Evolutionary conservation across 2,888 invertebrate species (phyloP).

Genomic region (Euspilapteryx auroguttella): DNA sequence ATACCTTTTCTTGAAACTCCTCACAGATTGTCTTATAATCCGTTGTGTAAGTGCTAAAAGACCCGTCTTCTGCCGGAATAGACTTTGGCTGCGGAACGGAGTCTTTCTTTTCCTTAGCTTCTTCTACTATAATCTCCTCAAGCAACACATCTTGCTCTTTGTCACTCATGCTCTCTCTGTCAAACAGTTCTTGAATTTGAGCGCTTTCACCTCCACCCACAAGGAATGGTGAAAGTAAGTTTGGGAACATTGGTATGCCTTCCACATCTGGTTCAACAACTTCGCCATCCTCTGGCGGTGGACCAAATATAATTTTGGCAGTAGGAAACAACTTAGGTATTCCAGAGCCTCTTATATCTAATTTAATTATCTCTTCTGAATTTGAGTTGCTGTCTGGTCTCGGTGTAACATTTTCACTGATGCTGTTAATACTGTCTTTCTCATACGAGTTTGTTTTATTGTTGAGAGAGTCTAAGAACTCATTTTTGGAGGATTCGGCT

Average conservation of each 20-base stretch:
- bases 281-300: conserved; percentile 37
- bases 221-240: conserved; percentile 37
- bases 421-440: too few relatives aligned
- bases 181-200: conserved; percentile 27
- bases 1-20: conserved; percentile 70
- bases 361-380: conserved; percentile 50
- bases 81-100: conserved; percentile 26
- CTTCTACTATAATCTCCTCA: conserved; percentile 38
- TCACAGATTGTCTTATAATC: conserved; percentile 75
- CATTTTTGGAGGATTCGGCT: conserved; percentile 28
- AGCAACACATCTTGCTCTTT: conserved; percentile 36
- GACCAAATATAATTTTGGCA: conserved; percentile 45
- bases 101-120: conserved; percentile 15
- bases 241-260: conserved; percentile 30
- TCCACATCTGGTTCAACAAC: conserved; percentile 24
- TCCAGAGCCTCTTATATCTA: conserved; percentile 48
- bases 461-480: conserved; percentile 39
- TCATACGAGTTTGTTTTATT: too few relatives aligned
- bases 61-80: conserved; percentile 25
- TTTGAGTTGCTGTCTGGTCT: conserved; percentile 16
- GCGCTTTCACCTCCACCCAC: conserved; percentile 25
- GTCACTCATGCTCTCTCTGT: conserved; percentile 13
- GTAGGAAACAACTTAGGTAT: conserved; percentile 31
- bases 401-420: too few relatives aligned
- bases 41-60: conserved; percentile 64